phyloP scores from a whole-genome alignment of 2,113 vertebrate species.

The Chelonoidis abingdonii region DNA sequence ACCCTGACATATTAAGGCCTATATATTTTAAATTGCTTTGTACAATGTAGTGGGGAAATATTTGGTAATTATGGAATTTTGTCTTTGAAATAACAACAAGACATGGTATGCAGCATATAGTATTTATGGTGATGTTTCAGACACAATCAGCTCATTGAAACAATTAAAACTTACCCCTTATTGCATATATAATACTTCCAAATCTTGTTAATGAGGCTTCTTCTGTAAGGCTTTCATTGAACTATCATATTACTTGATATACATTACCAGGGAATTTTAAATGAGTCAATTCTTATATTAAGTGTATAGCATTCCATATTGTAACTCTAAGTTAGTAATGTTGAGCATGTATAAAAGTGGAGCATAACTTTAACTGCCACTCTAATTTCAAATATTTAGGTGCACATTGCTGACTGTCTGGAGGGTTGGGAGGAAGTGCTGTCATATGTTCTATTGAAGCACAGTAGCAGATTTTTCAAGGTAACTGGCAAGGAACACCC shows the following conservation, averaged over 20 bases:
- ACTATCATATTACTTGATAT: constrained; percentile 24
- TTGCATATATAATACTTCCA: constrained; percentile 13
- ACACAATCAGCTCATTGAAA: constrained; percentile 25
- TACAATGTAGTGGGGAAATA: constrained; percentile 9
- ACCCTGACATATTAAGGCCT: background rate
- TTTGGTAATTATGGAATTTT: background rate
- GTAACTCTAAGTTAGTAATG: background rate
- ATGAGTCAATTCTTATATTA: background rate
- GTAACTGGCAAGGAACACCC: constrained; percentile 5
- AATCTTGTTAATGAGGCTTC: constrained; percentile 37
- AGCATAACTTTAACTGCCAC: constrained; percentile 16
- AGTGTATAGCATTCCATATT: background rate
- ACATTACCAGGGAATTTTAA: constrained; percentile 48
- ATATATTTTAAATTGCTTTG: constrained; percentile 40
- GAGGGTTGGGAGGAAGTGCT: constrained; percentile 31
- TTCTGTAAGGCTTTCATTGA: constrained; percentile 58
- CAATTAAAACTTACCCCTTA: constrained; percentile 12
- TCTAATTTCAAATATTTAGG: constrained; percentile 39
- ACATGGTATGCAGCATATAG: background rate
- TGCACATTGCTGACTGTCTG: background rate
- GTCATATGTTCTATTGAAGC: background rate
- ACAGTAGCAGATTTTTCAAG: constrained; percentile 27
- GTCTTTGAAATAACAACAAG: background rate
- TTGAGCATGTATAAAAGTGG: constrained; percentile 22
- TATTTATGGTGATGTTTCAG: background rate